phyloP scores from a whole-genome alignment of 92 coral and sea anemone species.

The Bergia sp. region DNA sequence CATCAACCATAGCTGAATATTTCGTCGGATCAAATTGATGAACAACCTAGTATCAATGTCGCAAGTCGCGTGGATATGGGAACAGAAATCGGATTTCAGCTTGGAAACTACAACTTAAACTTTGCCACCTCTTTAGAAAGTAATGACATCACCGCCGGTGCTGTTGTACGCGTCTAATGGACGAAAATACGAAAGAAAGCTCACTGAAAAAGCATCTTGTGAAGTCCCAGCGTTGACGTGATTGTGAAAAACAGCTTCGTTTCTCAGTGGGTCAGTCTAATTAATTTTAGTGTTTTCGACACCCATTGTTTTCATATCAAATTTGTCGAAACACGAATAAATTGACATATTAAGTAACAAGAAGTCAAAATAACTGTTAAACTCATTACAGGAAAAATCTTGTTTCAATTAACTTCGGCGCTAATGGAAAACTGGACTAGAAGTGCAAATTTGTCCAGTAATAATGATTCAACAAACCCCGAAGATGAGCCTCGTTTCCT shows the following conservation, averaged over 20 bases:
- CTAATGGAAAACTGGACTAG: neutral
- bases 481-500: neutral
- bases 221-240: too few species aligned
- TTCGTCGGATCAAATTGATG: neutral
- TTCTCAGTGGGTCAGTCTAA: neutral
- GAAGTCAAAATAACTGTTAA: neutral
- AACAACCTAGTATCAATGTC: neutral
- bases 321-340: neutral
- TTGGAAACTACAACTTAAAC: neutral
- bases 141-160: neutral
- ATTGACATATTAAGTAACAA: too few species aligned
- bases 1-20: neutral
- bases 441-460: conserved; percentile 3
- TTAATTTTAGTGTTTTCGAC: neutral
- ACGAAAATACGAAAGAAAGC: neutral
- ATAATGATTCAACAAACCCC: neutral
- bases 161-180: neutral
- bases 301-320: neutral
- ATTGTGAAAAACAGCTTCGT: neutral
- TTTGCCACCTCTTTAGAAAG: neutral
- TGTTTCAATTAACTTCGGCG: neutral
- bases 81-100: neutral
- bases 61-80: neutral
- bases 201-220: neutral
- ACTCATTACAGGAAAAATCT: neutral